Percentiles rank a stretch among this genome's conserved stretches.
phyloP scores from a whole-genome alignment of 1,140 invertebrate genomes.

The Nylanderia fulva region DNA sequence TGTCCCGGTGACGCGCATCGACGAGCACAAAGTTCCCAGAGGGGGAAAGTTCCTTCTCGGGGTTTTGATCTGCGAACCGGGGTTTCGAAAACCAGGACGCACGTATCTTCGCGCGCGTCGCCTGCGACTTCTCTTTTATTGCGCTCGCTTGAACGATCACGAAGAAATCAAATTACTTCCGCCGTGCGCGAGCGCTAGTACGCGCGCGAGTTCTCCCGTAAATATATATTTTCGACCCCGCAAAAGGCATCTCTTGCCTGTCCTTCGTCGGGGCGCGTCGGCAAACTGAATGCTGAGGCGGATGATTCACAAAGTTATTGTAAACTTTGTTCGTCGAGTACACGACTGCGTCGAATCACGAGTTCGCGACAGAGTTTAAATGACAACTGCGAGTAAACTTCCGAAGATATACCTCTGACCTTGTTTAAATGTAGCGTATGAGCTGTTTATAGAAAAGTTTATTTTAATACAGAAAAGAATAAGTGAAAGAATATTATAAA shows the following conservation, averaged over 20 bases:
- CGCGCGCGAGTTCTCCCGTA: constrained; percentile 24
- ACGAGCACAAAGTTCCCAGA: constrained; percentile 17
- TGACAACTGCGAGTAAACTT: constrained; percentile 35
- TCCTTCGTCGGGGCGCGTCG: background rate
- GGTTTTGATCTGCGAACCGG: background rate
- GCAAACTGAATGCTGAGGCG: constrained; percentile 26
- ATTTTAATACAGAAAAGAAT: background rate
- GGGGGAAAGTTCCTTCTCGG: background rate
- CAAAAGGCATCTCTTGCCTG: background rate
- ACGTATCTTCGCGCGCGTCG: constrained; percentile 28
- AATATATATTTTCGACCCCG: constrained; percentile 35
- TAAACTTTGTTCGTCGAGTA: constrained; percentile 43
- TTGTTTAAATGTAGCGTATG: background rate
- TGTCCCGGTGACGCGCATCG: constrained; percentile 48
- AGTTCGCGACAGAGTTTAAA: constrained; percentile 20
- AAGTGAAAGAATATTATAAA: background rate
- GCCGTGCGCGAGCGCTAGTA: constrained; percentile 21
- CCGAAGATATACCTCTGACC: background rate
- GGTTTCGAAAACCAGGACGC: background rate
- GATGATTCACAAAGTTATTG: constrained; percentile 41
- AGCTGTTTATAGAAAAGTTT: background rate
- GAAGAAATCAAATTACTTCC: constrained; percentile 74
- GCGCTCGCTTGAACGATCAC: constrained; percentile 61
- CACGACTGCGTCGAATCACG: constrained; percentile 11
- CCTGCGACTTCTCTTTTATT: constrained; percentile 63